phyloP scores from a whole-genome alignment of 2,888 invertebrate genomes.

The Pyrrhia umbra region DNA sequence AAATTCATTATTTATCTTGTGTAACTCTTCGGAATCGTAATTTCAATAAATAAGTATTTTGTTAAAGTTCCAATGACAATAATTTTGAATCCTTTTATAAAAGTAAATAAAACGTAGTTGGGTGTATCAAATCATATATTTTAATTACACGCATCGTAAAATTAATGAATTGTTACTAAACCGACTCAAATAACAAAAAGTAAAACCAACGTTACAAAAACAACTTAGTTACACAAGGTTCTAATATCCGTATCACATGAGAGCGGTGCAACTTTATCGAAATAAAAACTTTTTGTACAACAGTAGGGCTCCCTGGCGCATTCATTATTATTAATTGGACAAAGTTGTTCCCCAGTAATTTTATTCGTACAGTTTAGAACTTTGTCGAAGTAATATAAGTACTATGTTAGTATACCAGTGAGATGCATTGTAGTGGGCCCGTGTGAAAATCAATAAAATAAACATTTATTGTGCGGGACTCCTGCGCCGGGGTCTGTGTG shows the following conservation, averaged over 20 bases:
- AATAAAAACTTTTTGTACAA: constrained; percentile 81
- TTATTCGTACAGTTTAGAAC: constrained; percentile 80
- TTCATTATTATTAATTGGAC: constrained; percentile 87
- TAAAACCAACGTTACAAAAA: constrained; percentile 74
- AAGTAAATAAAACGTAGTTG: constrained; percentile 48
- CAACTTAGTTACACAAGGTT: constrained; percentile 74
- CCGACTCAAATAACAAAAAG: constrained; percentile 75
- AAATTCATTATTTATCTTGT: constrained; percentile 72
- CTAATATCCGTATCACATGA: constrained; percentile 74
- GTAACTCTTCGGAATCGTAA: constrained; percentile 50
- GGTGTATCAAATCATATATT: constrained; percentile 62
- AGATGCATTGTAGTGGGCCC: constrained; percentile 80
- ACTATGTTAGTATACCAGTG: constrained; percentile 69
- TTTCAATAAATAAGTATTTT: constrained; percentile 22
- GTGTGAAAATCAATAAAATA: constrained; percentile 90
- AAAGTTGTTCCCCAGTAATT: constrained; percentile 83
- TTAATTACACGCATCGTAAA: constrained; percentile 85
- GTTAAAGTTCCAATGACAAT: constrained; percentile 24
- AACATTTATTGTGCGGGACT: constrained; percentile 82
- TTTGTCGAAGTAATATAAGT: constrained; percentile 73
- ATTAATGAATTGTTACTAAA: constrained; percentile 82
- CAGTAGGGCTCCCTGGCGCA: constrained; percentile 79
- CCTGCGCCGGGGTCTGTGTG: constrained; percentile 54
- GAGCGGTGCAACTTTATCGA: constrained; percentile 81
- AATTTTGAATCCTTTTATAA: constrained; percentile 19